Base-by-base conservation (phyloP, 2,888 invertebrate species). In the Lithophane semibrunnea region DNA sequence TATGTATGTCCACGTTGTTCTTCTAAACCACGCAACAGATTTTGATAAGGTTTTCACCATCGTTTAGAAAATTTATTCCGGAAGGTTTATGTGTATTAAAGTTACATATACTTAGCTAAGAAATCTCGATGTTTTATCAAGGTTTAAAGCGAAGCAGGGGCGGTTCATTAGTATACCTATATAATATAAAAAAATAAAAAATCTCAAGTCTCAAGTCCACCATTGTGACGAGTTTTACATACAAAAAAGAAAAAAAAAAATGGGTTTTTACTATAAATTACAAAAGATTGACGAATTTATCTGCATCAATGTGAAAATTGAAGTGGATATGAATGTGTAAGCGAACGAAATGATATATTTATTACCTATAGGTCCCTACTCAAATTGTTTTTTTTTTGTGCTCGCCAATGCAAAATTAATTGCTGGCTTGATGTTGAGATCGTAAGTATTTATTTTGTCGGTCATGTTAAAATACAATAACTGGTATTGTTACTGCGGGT, bases 221-320 rank as follows among this genome's bases (percentile, higher is more conserved):
- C 64, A 64, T 77, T 77, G 44, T 68, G n/a, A 37, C 16, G 3
- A 71, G 63, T 73, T 29, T 64, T 21, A 52, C 13, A 47, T 29
- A 21, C 10, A 68, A 47, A 69, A 70, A 7, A 65, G 73, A 58
- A 73, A 0, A 52, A 54, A 47, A 54, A 65, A 13, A 21, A 21
- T 42, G 21, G 4, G 37, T 1, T 52, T 42, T 47, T 16, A 13
- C 8, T 61, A 44, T 56, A 49, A 37, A 73, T 52, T 49, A 29
- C 18, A 79, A 79, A 52, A 64, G 16, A 52, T 9, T n/a, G 52
- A 79, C 42, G 24, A 58, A 29, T 37, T 79, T 49, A 16, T 16
- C 10, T 78, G 63, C 47, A 54, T 71, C 70, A 56, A 2, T 63
- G 63, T 47, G 16, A 69, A 77, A 61, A 29, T 76, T 77, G 58